phyloP scores from a whole-genome alignment of 64 coral and sea anemone genomes.

The Pocillopora verrucosa region DNA sequence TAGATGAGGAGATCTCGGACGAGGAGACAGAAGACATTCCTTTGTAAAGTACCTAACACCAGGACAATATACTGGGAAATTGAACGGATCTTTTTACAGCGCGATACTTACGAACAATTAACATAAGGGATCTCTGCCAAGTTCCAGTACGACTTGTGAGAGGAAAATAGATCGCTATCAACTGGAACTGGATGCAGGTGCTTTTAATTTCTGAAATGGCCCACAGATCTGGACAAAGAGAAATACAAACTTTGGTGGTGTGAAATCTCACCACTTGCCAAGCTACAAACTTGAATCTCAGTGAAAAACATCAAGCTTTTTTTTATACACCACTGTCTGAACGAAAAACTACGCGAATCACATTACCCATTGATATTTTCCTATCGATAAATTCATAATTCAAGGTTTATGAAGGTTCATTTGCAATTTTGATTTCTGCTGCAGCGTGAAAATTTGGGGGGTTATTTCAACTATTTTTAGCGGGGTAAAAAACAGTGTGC shows the following conservation, averaged over 20 bases:
- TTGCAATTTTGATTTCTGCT: neutral
- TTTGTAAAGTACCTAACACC: neutral
- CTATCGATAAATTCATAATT: conserved; percentile 13
- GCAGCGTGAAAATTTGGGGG: neutral
- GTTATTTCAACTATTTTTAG: neutral
- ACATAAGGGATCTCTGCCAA: conserved; percentile 11
- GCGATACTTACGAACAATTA: neutral
- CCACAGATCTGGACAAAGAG: neutral
- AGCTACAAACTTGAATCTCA: neutral
- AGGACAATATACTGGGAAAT: neutral
- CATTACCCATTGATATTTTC: conserved; percentile 4
- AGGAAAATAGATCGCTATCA: conserved; percentile 25
- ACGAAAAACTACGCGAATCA: neutral
- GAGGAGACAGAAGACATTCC: conserved; percentile 17
- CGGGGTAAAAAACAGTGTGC: neutral
- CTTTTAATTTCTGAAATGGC: neutral
- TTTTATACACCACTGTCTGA: neutral
- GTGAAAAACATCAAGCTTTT: neutral
- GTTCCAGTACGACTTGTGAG: neutral
- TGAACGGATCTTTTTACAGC: neutral
- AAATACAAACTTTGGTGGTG: neutral
- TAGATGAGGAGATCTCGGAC: neutral
- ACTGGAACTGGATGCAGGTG: conserved; percentile 12
- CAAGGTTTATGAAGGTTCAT: neutral
- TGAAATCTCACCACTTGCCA: neutral